A percentile compares a stretch with the other conserved stretches of the same genome.
Conservation (phyloP, 2,888 invertebrate species). For the Rotaria socialis region DNA sequence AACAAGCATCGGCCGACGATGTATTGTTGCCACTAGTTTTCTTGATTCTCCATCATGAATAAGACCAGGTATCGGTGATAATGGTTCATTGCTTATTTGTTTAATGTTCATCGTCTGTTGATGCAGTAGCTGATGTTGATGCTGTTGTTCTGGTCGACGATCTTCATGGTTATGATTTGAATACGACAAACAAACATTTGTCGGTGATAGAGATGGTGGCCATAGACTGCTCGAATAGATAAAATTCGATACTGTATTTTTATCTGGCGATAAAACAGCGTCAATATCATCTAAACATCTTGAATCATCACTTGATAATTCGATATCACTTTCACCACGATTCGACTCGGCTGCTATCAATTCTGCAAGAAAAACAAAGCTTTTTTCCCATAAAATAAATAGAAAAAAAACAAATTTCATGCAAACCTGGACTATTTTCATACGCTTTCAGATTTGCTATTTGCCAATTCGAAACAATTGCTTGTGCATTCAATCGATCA, state of each 20-base stretch:
- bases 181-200: not conserved
- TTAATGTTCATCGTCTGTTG: not conserved
- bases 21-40: not conserved
- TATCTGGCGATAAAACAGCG: not conserved
- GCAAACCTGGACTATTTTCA: not conserved
- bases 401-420: not conserved
- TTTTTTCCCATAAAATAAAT: not conserved
- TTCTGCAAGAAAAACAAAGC: not conserved
- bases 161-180: not conserved
- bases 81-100: not conserved
- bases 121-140: not conserved
- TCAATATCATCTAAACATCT: not conserved
- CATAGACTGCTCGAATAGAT: not conserved
- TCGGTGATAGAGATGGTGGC: not conserved
- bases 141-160: not conserved
- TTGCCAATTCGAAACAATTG: not conserved
- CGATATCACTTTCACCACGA: slow-evolving; percentile 21
- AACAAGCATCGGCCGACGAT: not conserved
- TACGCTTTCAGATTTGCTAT: not conserved
- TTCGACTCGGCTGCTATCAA: not conserved
- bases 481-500: not conserved
- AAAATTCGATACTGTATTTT: not conserved
- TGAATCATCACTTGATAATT: slow-evolving; percentile 28
- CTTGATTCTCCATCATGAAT: not conserved
- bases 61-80: not conserved